Conservation (phyloP, 2,797 vertebrate species). For the Melanotaenia pygmaea region DNA sequence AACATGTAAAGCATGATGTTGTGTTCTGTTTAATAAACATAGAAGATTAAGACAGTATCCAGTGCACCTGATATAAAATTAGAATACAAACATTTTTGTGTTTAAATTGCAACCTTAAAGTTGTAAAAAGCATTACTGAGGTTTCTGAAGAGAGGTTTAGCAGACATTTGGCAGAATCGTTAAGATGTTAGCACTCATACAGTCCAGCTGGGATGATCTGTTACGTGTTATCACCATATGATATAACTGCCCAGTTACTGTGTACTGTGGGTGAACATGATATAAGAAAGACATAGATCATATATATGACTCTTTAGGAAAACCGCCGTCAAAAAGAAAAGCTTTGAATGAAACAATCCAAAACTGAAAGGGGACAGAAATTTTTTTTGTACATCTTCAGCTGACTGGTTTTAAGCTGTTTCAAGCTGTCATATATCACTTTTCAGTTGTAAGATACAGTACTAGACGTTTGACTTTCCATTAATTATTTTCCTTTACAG, state of each 20-base stretch:
- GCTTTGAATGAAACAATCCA: slow-evolving; percentile 4
- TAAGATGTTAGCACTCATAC: not conserved
- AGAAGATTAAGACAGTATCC: not conserved
- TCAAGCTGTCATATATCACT: no score
- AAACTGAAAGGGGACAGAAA: not conserved
- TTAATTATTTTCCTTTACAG: no score
- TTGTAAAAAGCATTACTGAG: not conserved
- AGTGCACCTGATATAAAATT: not conserved
- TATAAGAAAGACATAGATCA: no score
- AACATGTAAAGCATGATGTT: slow-evolving; percentile 6
- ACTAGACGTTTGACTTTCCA: no score
- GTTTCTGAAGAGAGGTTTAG: not conserved
- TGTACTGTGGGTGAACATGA: no score
- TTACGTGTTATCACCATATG: not conserved
- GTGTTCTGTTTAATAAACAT: slow-evolving; percentile 1
- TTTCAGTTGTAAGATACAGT: no score
- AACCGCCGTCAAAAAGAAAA: slow-evolving; percentile 6
- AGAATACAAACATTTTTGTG: not conserved
- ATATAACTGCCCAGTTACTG: not conserved
- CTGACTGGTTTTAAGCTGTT: slow-evolving; percentile 12
- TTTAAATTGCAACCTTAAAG: slow-evolving; percentile 1
- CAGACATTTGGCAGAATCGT: not conserved
- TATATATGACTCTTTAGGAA: slow-evolving; percentile 1
- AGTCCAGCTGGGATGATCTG: not conserved
- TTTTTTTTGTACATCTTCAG: slow-evolving; percentile 3